Evolutionary conservation across 2,113 vertebrate species (phyloP).

Genomic region (Phylloscopus trochilus): DNA sequence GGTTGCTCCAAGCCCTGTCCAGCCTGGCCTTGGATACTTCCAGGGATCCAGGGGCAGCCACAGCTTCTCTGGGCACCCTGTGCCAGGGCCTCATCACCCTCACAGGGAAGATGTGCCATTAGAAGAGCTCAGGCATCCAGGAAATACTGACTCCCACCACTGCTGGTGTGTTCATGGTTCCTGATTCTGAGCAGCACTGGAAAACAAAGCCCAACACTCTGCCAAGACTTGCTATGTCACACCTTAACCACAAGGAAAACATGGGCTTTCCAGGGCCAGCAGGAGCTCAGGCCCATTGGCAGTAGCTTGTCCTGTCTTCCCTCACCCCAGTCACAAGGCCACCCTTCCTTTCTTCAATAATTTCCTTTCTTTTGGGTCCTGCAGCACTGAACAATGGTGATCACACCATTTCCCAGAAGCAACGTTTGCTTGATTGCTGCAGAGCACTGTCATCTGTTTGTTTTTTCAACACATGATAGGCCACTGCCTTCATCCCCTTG

Average conservation of each 20-base stretch:
- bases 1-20: accelerated
- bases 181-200: background rate
- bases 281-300: background rate
- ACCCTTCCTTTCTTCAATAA: background rate
- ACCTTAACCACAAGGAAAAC: conserved; percentile 15
- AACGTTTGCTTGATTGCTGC: background rate
- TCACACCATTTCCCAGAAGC: conserved; percentile 43
- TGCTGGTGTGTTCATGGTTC: background rate
- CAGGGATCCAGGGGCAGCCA: background rate
- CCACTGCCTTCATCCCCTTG: conserved; percentile 15
- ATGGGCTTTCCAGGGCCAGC: background rate
- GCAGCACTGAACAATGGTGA: background rate
- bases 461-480: conserved; percentile 40
- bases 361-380: background rate
- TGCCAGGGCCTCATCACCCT: accelerated
- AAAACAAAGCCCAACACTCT: conserved; percentile 13
- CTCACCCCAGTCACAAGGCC: background rate
- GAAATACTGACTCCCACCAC: background rate
- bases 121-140: background rate
- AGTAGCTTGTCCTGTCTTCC: background rate
- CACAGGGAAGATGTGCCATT: background rate
- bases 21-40: background rate
- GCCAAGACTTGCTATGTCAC: background rate
- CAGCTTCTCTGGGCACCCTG: background rate
- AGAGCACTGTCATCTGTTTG: conserved; percentile 47